Conservation (phyloP, 2,888 invertebrate species). For the Druceiella hillmani region DNA sequence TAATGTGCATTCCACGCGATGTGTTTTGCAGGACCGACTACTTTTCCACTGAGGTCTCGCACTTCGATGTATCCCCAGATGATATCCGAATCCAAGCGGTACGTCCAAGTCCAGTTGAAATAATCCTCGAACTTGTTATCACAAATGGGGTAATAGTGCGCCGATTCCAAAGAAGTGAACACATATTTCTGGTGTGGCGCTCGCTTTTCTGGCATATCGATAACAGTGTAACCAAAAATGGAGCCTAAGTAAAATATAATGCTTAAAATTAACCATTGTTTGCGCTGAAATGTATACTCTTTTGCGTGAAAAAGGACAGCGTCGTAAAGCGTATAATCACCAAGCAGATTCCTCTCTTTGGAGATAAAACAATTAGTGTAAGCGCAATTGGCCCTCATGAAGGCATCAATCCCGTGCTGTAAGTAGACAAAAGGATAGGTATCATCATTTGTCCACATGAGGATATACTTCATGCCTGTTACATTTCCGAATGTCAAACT, state of each 20-base stretch:
- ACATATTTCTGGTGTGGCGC: constrained; percentile 42
- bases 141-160: constrained; percentile 32
- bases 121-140: constrained; percentile 29
- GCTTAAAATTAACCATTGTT: too few relatives aligned
- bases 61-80: constrained; percentile 31
- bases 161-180: constrained; percentile 37
- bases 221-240: constrained; percentile 37
- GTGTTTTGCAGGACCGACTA: constrained; percentile 36
- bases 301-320: constrained; percentile 40
- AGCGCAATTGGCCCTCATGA: constrained; percentile 37
- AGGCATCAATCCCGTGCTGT: constrained; percentile 33
- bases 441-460: constrained; percentile 35
- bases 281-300: too few relatives aligned
- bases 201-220: constrained; percentile 31
- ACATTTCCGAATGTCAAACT: too few relatives aligned
- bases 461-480: constrained; percentile 35
- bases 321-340: constrained; percentile 33
- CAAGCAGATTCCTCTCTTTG: constrained; percentile 29
- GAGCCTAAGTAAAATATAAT: too few relatives aligned
- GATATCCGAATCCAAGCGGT: constrained; percentile 37
- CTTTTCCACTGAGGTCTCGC: constrained; percentile 28
- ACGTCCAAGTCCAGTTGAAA: constrained; percentile 40
- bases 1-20: constrained; percentile 31
- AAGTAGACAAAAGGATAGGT: constrained; percentile 34
- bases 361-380: constrained; percentile 38